Evolutionary conservation across 2,888 invertebrate genomes (phyloP).

Genomic region (Spodoptera exigua): DNA sequence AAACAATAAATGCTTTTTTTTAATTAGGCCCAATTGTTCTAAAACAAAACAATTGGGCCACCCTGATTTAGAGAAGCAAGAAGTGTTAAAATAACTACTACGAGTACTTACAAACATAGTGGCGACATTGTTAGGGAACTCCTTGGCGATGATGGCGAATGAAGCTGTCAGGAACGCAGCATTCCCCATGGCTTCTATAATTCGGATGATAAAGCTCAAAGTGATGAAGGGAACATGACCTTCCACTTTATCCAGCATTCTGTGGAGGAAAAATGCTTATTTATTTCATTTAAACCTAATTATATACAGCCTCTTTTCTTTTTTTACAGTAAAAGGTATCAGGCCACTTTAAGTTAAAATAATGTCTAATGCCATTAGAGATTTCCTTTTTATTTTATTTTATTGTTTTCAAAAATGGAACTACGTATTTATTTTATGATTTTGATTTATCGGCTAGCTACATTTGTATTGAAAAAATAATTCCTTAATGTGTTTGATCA

Average conservation of each 20-base stretch:
- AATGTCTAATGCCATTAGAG: neutral
- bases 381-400: neutral
- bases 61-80: no score
- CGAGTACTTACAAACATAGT: constrained; percentile 94
- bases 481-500: no score
- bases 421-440: neutral
- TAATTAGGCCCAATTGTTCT: no score
- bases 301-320: constrained; percentile 10
- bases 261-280: constrained; percentile 62
- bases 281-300: neutral
- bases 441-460: no score
- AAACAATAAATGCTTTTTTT: no score
- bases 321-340: neutral
- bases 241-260: constrained; percentile 92
- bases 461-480: no score
- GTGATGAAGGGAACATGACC: constrained; percentile 93
- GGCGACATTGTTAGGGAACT: constrained; percentile 95
- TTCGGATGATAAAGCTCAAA: constrained; percentile 93
- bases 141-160: constrained; percentile 96
- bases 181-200: constrained; percentile 95
- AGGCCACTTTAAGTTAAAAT: neutral
- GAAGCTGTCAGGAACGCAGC: constrained; percentile 96
- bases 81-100: no score
- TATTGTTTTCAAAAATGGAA: neutral
- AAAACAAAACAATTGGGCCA: no score